Percentiles rank a stretch among this genome's conserved stretches.
phyloP scores from a whole-genome alignment of 2,113 vertebrate genomes.

The Hirundichthys speculiger region DNA sequence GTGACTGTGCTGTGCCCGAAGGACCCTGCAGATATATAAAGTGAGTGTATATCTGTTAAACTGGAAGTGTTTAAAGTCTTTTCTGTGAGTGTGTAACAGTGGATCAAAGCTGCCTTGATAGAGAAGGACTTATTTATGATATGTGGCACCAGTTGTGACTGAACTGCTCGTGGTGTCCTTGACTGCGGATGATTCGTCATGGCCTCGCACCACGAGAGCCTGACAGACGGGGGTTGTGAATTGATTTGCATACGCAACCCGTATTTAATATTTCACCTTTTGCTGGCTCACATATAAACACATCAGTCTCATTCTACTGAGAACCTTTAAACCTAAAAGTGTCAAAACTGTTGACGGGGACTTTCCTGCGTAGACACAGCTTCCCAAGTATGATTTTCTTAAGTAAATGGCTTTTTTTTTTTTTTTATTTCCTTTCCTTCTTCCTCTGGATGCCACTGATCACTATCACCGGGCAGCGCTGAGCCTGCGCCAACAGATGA shows the following conservation, averaged over 20 bases:
- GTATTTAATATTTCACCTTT: slow-evolving; percentile 47
- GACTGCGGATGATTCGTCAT: slow-evolving; percentile 32
- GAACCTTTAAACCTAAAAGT: slow-evolving; percentile 21
- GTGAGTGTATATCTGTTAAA: slow-evolving; percentile 63
- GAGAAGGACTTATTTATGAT: slow-evolving; percentile 62
- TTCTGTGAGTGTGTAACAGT: slow-evolving; percentile 56
- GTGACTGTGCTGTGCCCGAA: slow-evolving; percentile 48
- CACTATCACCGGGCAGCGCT: slow-evolving; percentile 41
- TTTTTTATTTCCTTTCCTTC: slow-evolving; percentile 15
- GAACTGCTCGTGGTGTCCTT: slow-evolving; percentile 38
- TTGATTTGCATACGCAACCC: slow-evolving; percentile 46
- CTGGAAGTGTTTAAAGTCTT: slow-evolving; percentile 49
- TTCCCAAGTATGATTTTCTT: slow-evolving; percentile 48
- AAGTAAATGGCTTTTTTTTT: slow-evolving; percentile 19
- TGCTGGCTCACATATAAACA: slow-evolving; percentile 52
- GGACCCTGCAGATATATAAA: slow-evolving; percentile 59
- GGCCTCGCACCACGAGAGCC: slow-evolving; percentile 28
- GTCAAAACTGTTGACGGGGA: slow-evolving; percentile 14
- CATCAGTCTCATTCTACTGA: slow-evolving; percentile 42
- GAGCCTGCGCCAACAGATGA: slow-evolving; percentile 64
- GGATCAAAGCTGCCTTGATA: slow-evolving; percentile 69
- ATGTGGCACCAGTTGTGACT: slow-evolving; percentile 41
- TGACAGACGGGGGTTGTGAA: slow-evolving; percentile 45
- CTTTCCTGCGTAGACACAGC: slow-evolving; percentile 22
- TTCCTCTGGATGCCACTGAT: slow-evolving; percentile 33